Conservation (phyloP, 2,888 invertebrate species). For the Macropis europaea region DNA sequence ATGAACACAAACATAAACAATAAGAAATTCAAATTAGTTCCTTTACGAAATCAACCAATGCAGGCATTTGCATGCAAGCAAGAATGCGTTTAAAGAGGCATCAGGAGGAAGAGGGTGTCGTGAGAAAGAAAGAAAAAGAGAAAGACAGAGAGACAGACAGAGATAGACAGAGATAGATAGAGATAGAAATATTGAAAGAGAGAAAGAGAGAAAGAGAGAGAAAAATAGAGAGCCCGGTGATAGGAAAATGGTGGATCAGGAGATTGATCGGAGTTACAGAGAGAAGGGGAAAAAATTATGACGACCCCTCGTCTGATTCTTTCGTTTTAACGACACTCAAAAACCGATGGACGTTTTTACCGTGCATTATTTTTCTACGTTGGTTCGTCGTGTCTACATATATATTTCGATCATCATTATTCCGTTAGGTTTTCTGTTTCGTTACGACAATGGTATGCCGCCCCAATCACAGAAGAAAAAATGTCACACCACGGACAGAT, state of each 20-base stretch:
- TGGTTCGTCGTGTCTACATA: conserved; percentile 83
- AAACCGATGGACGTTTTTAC: conserved; percentile 82
- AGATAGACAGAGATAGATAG: conserved; percentile 10
- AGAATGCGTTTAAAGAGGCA: conserved; percentile 78
- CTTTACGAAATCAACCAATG: conserved; percentile 78
- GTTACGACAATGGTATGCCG: conserved; percentile 84
- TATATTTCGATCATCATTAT: conserved; percentile 71
- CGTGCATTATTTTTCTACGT: conserved; percentile 46
- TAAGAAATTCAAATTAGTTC: conserved; percentile 85
- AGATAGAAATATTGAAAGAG: not conserved
- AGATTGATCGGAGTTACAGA: conserved; percentile 41
- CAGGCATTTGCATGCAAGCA: conserved; percentile 79
- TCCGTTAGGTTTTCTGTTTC: conserved; percentile 69
- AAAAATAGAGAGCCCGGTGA: conserved; percentile 29
- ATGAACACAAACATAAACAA: conserved; percentile 84
- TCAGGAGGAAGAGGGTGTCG: conserved; percentile 55
- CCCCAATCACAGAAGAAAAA: conserved; percentile 94
- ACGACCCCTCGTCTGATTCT: conserved; percentile 74
- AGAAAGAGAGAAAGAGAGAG: conserved; percentile 21
- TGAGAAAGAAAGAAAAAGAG: conserved; percentile 34
- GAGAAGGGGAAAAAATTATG: conserved; percentile 77
- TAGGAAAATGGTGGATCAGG: conserved; percentile 21
- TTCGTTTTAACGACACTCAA: conserved; percentile 86
- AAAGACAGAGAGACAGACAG: conserved; percentile 1
- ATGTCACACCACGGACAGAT: conserved; percentile 87